A percentile compares a stretch with the other conserved stretches of the same genome.
These are phyloP conservation scores for Lycocerus yunnanus DNA, from an alignment of 2,888 invertebrate genomes.

Conservation along the genomic window DNA sequence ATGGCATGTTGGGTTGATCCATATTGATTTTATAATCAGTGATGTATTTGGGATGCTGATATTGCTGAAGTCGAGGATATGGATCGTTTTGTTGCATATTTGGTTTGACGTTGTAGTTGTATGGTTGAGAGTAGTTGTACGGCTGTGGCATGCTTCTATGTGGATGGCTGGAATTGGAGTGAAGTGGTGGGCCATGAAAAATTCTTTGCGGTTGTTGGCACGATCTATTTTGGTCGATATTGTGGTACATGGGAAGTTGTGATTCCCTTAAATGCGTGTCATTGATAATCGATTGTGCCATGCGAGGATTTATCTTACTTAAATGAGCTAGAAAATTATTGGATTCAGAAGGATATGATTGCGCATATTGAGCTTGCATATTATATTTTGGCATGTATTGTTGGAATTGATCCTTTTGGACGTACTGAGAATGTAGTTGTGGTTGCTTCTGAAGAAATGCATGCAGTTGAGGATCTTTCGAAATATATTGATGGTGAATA, in stretches of 20 bases:
- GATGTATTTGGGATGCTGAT: conserved; percentile 23
- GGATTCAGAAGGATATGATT: conserved; percentile 33
- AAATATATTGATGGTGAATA: conserved; percentile 43
- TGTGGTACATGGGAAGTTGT: conserved; percentile 40
- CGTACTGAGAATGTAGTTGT: conserved; percentile 23
- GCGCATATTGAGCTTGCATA: conserved; percentile 34
- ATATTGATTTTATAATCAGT: conserved; percentile 35
- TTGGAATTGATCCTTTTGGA: conserved; percentile 27
- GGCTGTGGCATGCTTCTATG: conserved; percentile 31
- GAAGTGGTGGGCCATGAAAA: conserved; percentile 29
- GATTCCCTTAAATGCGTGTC: conserved; percentile 47
- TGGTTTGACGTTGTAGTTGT: conserved; percentile 22
- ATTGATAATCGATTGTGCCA: conserved; percentile 50
- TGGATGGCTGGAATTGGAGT: conserved; percentile 23
- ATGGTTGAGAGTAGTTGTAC: conserved; percentile 34
- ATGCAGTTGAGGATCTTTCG: conserved; percentile 45
- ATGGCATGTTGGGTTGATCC: conserved; percentile 43
- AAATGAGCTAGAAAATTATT: conserved; percentile 49
- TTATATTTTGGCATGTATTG: conserved; percentile 35
- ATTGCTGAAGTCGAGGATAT: conserved; percentile 19
- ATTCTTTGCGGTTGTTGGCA: conserved; percentile 43
- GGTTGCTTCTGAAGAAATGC: conserved; percentile 27
- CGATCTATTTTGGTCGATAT: conserved; percentile 40
- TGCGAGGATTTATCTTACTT: conserved; percentile 47
- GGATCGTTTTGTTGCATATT: conserved; percentile 17